Evolutionary conservation across 2,113 vertebrate species (phyloP).

Genomic region (Dasyprocta punctata): DNA sequence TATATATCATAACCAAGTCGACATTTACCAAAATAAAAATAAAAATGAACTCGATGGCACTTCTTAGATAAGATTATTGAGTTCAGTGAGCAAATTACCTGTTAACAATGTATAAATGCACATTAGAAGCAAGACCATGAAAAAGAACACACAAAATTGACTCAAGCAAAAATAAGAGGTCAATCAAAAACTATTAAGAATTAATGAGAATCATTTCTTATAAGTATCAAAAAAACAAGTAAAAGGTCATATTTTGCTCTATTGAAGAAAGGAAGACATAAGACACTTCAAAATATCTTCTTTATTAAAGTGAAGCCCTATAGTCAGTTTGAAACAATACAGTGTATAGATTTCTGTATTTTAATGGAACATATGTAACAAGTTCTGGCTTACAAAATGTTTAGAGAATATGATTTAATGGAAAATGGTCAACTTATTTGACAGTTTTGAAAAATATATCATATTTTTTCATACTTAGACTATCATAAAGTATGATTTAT

Average conservation of each 20-base stretch:
- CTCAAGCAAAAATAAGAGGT: not conserved
- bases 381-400: conserved; percentile 11
- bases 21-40: not conserved
- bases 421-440: not conserved
- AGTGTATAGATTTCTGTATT: not conserved
- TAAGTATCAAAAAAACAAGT: not conserved
- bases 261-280: not conserved
- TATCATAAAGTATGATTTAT: not conserved
- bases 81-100: not conserved
- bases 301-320: not conserved
- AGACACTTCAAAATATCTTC: not conserved
- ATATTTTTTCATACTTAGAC: not conserved
- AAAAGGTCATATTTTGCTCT: not conserved
- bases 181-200: not conserved
- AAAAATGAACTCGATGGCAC: not conserved
- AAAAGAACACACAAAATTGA: not conserved
- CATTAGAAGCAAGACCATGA: not conserved
- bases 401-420: not conserved
- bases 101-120: not conserved
- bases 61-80: not conserved
- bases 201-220: not conserved
- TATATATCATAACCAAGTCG: not conserved
- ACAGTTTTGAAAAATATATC: not conserved
- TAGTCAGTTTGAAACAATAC: not conserved
- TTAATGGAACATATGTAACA: not conserved